Base-by-base conservation (phyloP, 1,140 invertebrate species). In the Parapsyche elsis region DNA sequence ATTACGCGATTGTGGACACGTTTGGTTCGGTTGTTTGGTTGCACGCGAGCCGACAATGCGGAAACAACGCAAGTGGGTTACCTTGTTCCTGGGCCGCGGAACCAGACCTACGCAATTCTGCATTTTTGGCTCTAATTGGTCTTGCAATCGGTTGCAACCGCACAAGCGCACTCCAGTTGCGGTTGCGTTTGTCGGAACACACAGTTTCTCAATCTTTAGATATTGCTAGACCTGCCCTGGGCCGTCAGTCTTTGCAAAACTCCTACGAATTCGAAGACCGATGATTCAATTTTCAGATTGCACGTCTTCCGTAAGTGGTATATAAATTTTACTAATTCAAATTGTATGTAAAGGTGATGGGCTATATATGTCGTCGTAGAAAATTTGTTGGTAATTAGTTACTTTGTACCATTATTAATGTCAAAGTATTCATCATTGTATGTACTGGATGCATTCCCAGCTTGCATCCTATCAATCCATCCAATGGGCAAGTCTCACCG, bases 41-140 rank as follows among this genome's bases (percentile, higher is more conserved):
- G 70, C 30, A 24, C 61, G n/a, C 30, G 23, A 30, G 67, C 67
- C 76, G 53, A 59, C 61, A 78, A 67, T 78, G 59, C 76, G 23
- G 76, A 53, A 53, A 53, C 16, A 24, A 23, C 5, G 5, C 59
- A 67, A 78, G 76, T 78, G 76, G 76, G 76, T 78, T 78, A 78
- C 76, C 76, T 78, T 78, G 76, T 67, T 77, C 53, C 53, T 23
- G 16, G 45, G 16, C 38, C 26, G 75, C 14, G 76, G 76, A 67
- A 67, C 23, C 16, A 75, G 70, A 75, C 76, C 76, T 78, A 67
- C 59, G 59, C 64, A 67, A 75, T 75, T 75, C 10, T 75, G 71
- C 23, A 57, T 57, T 49, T 53, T 75, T 71, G 14, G 26, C 24
- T 38, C 24, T 71, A 44, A 75, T 44, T 75, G 71, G 5, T 53